Conservation (phyloP, 2,888 invertebrate genomes). For the Fabriciana adippe region DNA sequence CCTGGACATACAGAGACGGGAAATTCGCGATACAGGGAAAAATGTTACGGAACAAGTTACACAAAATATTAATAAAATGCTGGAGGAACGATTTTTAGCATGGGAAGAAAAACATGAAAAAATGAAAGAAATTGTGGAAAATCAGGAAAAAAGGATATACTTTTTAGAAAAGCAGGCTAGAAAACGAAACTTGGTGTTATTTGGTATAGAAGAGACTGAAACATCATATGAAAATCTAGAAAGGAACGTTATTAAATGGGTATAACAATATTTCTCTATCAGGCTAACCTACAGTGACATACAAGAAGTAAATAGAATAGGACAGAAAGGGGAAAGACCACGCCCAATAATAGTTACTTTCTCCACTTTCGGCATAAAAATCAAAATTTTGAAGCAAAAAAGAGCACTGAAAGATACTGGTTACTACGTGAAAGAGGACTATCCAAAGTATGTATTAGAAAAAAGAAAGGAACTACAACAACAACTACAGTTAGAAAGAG, state of each 20-base stretch:
- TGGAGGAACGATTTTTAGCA: constrained; percentile 4
- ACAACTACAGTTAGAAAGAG: constrained; percentile 33
- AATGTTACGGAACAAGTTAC: constrained; percentile 18
- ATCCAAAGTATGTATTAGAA: constrained; percentile 33
- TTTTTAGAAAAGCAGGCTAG: constrained; percentile 8
- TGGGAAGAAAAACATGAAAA: constrained; percentile 4
- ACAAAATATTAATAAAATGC: constrained; percentile 7
- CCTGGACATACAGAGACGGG: neutral
- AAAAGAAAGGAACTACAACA: constrained; percentile 38
- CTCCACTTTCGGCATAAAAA: constrained; percentile 25
- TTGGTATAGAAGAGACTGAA: neutral
- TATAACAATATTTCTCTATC: neutral
- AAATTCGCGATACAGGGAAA: constrained; percentile 7
- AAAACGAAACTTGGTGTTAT: neutral
- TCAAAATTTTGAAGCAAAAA: constrained; percentile 34
- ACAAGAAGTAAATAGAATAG: neutral
- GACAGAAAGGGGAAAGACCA: neutral
- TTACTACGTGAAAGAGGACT: constrained; percentile 38
- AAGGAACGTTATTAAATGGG: neutral
- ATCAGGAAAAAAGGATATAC: no score
- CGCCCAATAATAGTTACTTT: neutral
- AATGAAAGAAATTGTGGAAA: constrained; percentile 11
- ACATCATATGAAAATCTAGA: neutral
- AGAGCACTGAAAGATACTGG: constrained; percentile 29
- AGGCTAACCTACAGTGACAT: neutral